Evolutionary conservation across 1,140 invertebrate genomes (phyloP).

Genomic region (Neodiprion virginianus): DNA sequence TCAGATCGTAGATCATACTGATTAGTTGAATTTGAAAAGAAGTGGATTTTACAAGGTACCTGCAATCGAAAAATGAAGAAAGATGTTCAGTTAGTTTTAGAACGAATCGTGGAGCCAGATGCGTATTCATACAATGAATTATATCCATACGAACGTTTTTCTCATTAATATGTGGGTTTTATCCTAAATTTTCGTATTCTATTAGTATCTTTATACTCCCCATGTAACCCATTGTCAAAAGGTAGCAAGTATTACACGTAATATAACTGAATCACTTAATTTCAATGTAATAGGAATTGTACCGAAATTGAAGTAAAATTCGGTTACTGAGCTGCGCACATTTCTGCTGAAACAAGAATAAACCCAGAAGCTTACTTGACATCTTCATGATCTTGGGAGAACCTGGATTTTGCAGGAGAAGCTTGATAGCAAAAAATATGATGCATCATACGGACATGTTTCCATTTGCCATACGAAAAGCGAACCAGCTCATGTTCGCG

Average conservation of each 20-base stretch:
- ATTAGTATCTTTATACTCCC: too few relatives aligned
- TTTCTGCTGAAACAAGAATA: slow-evolving; percentile 21
- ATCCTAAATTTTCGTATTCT: too few relatives aligned
- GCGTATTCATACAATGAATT: too few relatives aligned
- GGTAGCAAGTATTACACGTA: background rate
- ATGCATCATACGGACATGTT: slow-evolving; percentile 82
- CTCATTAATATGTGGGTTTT: too few relatives aligned
- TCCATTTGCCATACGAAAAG: slow-evolving; percentile 84
- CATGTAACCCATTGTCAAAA: too few relatives aligned
- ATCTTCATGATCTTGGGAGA: slow-evolving; percentile 73
- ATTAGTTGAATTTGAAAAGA: too few relatives aligned
- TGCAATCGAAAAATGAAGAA: too few relatives aligned
- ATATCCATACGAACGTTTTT: too few relatives aligned
- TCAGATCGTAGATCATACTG: too few relatives aligned
- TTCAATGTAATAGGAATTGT: background rate
- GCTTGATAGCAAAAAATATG: slow-evolving; percentile 88
- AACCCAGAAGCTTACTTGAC: slow-evolving; percentile 64
- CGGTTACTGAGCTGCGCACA: background rate
- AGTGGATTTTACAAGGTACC: too few relatives aligned
- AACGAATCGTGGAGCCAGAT: too few relatives aligned
- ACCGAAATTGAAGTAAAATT: slow-evolving; percentile 2
- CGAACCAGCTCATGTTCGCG: slow-evolving; percentile 82
- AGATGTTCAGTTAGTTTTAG: too few relatives aligned
- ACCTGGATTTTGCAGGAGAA: slow-evolving; percentile 79
- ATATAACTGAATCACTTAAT: background rate